These are phyloP conservation scores for Platerodrilus igneus DNA, from an alignment of 2,888 invertebrate genomes.

Conservation along the genomic window DNA sequence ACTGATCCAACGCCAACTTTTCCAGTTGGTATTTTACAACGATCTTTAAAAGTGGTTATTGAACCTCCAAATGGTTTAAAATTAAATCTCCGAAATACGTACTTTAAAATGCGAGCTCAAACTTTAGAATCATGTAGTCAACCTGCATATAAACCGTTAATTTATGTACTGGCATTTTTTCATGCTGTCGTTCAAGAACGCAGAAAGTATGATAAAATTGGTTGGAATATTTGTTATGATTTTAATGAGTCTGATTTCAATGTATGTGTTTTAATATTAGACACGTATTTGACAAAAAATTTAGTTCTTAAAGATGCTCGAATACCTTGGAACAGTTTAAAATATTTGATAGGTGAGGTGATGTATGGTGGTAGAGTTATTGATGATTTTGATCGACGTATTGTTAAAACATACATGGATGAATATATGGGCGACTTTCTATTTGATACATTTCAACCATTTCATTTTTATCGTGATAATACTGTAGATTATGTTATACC, in stretches of 20 bases:
- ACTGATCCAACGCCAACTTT: slow-evolving; percentile 84
- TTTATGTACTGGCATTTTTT: slow-evolving; percentile 88
- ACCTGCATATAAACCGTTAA: slow-evolving; percentile 70
- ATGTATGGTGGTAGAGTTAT: slow-evolving; percentile 95
- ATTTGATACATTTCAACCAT: slow-evolving; percentile 86
- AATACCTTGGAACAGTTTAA: slow-evolving; percentile 86
- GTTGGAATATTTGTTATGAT: slow-evolving; percentile 92
- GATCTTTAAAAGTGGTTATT: slow-evolving; percentile 71
- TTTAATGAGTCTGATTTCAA: slow-evolving; percentile 91
- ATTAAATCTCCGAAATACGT: slow-evolving; percentile 82
- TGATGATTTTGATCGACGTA: slow-evolving; percentile 84
- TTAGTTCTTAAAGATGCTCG: slow-evolving; percentile 54
- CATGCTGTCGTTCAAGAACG: slow-evolving; percentile 91
- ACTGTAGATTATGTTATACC: slow-evolving; percentile 77
- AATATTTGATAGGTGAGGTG: slow-evolving; percentile 90
- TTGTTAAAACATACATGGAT: slow-evolving; percentile 84
- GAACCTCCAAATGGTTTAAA: slow-evolving; percentile 91
- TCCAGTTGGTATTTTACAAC: slow-evolving; percentile 84
- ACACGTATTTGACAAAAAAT: slow-evolving; percentile 76
- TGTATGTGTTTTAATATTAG: slow-evolving; percentile 80
- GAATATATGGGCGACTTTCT: slow-evolving; percentile 94
- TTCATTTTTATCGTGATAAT: slow-evolving; percentile 78
- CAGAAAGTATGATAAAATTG: slow-evolving; percentile 88
- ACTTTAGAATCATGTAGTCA: slow-evolving; percentile 71
- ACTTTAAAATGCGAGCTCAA: slow-evolving; percentile 75